Conservation (phyloP, 1,140 invertebrate genomes). For the Drosophila fuyamai region DNA sequence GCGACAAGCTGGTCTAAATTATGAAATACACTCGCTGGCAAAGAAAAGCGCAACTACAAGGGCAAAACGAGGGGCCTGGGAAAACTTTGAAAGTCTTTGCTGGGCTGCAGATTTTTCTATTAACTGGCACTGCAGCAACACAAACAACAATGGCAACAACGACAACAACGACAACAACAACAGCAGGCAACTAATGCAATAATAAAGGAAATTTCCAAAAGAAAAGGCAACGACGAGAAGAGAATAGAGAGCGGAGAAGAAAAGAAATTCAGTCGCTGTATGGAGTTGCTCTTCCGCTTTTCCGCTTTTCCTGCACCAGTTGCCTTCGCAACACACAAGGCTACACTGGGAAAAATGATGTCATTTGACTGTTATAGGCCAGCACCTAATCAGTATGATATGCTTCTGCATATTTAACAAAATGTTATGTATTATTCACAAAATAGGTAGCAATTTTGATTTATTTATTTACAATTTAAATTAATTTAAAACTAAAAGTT, state of each 20-base stretch:
- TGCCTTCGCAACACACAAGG: constrained; percentile 27
- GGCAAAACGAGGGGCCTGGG: background rate
- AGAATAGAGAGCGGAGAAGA: constrained; percentile 33
- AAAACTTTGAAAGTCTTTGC: constrained; percentile 67
- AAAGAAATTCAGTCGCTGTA: constrained; percentile 16
- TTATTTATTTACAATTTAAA: too few relatives aligned
- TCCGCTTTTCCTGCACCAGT: constrained; percentile 13
- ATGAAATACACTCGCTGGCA: constrained; percentile 62
- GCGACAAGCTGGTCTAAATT: constrained; percentile 66
- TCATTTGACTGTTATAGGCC: too few relatives aligned
- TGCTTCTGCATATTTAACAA: too few relatives aligned
- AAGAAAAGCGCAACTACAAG: constrained; percentile 41
- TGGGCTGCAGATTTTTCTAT: constrained; percentile 74
- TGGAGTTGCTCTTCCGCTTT: constrained; percentile 29
- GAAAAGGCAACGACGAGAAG: constrained; percentile 8
- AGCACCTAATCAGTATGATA: too few relatives aligned
- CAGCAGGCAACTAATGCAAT: constrained; percentile 60
- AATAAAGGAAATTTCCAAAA: constrained; percentile 59
- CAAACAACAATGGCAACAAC: constrained; percentile 35
- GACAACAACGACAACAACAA: constrained; percentile 23
- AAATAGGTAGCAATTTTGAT: too few relatives aligned
- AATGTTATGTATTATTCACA: too few relatives aligned
- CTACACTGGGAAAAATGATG: constrained; percentile 1
- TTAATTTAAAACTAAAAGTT: too few relatives aligned
- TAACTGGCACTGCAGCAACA: constrained; percentile 56